phyloP scores from a whole-genome alignment of 2,888 invertebrate genomes.

The Heliconius sara region DNA sequence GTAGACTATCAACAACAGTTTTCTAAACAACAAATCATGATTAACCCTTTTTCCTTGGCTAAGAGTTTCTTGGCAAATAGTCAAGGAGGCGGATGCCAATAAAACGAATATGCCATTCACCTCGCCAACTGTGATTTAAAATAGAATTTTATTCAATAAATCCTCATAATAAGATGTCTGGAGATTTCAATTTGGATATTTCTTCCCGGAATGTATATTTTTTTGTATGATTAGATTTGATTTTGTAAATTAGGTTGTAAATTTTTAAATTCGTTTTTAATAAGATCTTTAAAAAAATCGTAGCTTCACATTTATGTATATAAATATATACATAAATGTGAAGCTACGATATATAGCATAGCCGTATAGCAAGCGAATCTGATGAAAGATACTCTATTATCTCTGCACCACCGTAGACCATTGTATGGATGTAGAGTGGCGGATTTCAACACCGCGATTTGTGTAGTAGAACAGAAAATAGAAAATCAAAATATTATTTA shows the following conservation, averaged over 20 bases:
- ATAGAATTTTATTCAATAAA: slow-evolving; percentile 32
- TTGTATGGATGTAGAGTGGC: too few relatives aligned
- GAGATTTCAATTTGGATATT: slow-evolving; percentile 7
- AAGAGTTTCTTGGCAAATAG: slow-evolving; percentile 28
- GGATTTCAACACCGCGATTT: too few relatives aligned
- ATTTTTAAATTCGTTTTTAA: background rate
- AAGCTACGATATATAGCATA: too few relatives aligned
- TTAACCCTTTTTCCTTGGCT: slow-evolving; percentile 32
- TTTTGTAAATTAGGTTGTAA: background rate
- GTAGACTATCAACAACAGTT: slow-evolving; percentile 4
- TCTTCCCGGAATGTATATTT: background rate
- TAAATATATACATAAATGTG: too few relatives aligned
- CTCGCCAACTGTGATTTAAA: slow-evolving; percentile 28
- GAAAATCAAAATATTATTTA: too few relatives aligned
- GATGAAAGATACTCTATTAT: too few relatives aligned
- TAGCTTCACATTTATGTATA: too few relatives aligned
- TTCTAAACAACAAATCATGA: slow-evolving; percentile 27
- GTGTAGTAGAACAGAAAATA: too few relatives aligned
- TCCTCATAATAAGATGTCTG: slow-evolving; percentile 27
- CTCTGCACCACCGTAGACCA: too few relatives aligned
- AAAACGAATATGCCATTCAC: slow-evolving; percentile 33
- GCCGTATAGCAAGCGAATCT: too few relatives aligned
- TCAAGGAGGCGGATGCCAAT: slow-evolving; percentile 29
- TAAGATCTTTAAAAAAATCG: too few relatives aligned
- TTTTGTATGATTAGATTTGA: background rate